phyloP scores from a whole-genome alignment of 2,113 vertebrate species.

The Hippocampus abdominalis region DNA sequence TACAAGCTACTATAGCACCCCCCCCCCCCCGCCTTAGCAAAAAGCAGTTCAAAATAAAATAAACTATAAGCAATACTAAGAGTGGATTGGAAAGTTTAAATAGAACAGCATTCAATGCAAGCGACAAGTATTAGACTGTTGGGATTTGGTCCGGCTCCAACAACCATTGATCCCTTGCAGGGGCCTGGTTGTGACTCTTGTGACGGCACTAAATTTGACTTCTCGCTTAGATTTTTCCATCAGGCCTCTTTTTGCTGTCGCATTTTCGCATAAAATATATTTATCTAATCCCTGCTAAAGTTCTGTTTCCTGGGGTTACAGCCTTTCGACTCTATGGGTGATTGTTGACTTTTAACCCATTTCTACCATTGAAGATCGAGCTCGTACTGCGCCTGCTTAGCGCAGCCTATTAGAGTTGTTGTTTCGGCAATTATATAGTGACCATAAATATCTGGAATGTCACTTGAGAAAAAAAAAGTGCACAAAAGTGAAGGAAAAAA shows the following conservation, averaged over 20 bases:
- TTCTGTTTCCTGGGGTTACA: background rate
- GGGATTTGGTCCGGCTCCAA: constrained; percentile 16
- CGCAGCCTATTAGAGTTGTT: background rate
- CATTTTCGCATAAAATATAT: background rate
- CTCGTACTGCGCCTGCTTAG: background rate
- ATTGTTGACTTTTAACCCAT: background rate
- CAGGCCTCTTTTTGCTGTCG: constrained; percentile 30
- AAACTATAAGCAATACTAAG: background rate
- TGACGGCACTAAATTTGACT: background rate
- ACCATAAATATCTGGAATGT: too few relatives aligned
- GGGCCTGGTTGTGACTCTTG: background rate
- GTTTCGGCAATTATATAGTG: background rate
- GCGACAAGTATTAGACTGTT: background rate
- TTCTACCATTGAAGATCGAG: background rate
- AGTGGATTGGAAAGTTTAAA: background rate
- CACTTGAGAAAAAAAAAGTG: too few relatives aligned
- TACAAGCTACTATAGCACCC: too few relatives aligned
- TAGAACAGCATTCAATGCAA: background rate
- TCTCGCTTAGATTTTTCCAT: constrained; percentile 27
- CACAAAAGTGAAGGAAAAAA: too few relatives aligned
- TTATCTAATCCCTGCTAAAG: background rate
- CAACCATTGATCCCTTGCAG: constrained; percentile 1
- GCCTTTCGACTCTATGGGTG: background rate
- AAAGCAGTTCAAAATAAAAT: background rate
- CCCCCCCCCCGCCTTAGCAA: background rate